Conservation (phyloP, 2,113 vertebrate species). For the Aphelocoma coerulescens region DNA sequence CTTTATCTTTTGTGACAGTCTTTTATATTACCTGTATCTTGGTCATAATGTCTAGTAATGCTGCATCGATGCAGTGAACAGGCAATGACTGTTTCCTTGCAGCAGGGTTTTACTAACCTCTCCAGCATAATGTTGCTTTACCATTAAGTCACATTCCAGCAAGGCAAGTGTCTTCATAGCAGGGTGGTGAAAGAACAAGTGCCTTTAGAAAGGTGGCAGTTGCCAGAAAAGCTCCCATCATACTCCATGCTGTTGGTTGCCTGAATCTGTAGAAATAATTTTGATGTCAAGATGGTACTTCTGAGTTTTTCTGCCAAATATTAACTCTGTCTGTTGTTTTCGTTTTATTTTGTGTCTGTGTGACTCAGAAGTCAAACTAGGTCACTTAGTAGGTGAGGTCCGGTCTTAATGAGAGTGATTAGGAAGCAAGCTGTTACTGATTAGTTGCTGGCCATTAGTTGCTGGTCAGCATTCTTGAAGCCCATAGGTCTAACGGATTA, state of each 20-base stretch:
- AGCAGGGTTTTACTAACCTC: conserved; percentile 16
- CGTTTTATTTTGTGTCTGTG: neutral
- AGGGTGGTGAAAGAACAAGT: neutral
- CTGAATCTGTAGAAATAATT: neutral
- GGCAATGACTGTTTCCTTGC: neutral
- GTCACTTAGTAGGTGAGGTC: neutral
- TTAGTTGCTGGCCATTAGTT: neutral
- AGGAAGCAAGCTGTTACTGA: neutral
- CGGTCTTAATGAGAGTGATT: neutral
- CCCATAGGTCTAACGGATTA: neutral
- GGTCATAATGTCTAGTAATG: neutral
- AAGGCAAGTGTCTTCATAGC: neutral
- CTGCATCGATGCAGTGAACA: neutral
- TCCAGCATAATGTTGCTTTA: neutral
- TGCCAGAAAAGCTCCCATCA: neutral
- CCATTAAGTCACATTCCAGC: neutral
- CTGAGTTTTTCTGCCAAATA: neutral
- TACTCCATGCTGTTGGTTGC: neutral
- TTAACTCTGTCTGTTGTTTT: neutral
- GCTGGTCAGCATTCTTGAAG: neutral
- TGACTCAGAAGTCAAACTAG: neutral
- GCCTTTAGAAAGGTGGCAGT: neutral
- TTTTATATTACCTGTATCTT: conserved; percentile 8
- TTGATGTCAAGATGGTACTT: neutral
- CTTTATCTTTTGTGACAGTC: conserved; percentile 9